Base-by-base conservation (phyloP, 2,797 vertebrate species). In the Chlorospingus flavigularis region DNA sequence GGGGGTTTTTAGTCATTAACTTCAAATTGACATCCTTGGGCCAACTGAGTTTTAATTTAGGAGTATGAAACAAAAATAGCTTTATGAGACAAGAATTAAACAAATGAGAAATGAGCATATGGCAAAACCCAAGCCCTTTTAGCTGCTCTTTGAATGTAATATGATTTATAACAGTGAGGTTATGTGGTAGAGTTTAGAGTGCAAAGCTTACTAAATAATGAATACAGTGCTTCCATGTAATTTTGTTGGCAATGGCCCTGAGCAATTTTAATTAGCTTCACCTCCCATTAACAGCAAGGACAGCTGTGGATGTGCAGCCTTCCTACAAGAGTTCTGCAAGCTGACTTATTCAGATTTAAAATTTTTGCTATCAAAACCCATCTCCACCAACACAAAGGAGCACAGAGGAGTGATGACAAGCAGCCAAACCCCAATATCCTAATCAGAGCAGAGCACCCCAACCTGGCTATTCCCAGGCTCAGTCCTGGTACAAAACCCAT, bases 141-240 rank as follows among this genome's bases (percentile, higher is more conserved):
- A 96, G 57, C 74, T 86, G 71, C 57, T 94, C 33, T 95, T 75
- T 70, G 71, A 86, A 70, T 48, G 28, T 31, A 85, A 63, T 90
- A n/a, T 23, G 33, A 94, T 92, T 84, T 86, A 88, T 76, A 88
- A 68, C 3, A 6, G 62, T 39, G 51, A 94, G 82, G 76, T 75
- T 90, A 78, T 60, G 33, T 53, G 53, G 76, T 70, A 62, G 72
- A 72, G 66, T 75, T 91, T 93, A 90, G 58, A 91, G 70, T 42
- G 88, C 70, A 92, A 75, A 92, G 74, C 88, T 78, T 86, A 70
- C 79, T 93, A 92, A 95, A 92, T 93, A 93, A 95, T 95, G 72
- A 88, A 93, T 86, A 78, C 55, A 40, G 55, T 43, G 30, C 25
- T 86, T 88, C 90, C 15, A 9, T 78, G 66, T 84, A 79, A 94